Percentiles rank a stretch among this genome's conserved stretches.
Evolutionary conservation across 2,888 invertebrate genomes (phyloP).

Genomic region (Deroplatys truncata): DNA sequence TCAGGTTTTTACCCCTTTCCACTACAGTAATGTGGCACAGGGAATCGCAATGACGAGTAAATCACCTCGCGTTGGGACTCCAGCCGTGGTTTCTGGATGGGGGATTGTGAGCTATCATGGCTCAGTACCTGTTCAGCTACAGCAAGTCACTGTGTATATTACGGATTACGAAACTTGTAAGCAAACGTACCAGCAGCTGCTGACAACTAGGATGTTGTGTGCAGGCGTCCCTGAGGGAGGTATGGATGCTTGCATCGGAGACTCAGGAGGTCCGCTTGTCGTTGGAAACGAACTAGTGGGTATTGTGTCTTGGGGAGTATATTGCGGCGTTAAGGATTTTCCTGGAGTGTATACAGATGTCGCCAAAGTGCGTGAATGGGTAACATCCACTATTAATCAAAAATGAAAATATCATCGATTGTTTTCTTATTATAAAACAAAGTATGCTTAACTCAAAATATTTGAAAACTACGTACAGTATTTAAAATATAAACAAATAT

Average conservation of each 20-base stretch:
- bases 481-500: no score
- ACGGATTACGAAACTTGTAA: constrained; percentile 36
- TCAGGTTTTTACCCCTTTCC: no score
- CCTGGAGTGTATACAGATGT: not conserved
- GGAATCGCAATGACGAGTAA: no score
- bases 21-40: no score
- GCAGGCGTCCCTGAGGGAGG: constrained; percentile 50
- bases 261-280: constrained; percentile 2
- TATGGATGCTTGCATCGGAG: constrained; percentile 45
- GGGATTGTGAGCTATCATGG: not conserved
- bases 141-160: constrained; percentile 38
- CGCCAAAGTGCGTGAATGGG: not conserved
- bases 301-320: not conserved
- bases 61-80: not conserved
- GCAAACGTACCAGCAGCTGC: not conserved
- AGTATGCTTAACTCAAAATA: no score
- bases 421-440: no score
- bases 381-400: not conserved
- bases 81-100: not conserved
- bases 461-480: no score
- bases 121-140: constrained; percentile 30
- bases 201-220: constrained; percentile 50
- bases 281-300: not conserved
- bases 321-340: not conserved
- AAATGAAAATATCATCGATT: no score